Conservation (phyloP, 2,888 invertebrate species). For the Calephelis perditalis region DNA sequence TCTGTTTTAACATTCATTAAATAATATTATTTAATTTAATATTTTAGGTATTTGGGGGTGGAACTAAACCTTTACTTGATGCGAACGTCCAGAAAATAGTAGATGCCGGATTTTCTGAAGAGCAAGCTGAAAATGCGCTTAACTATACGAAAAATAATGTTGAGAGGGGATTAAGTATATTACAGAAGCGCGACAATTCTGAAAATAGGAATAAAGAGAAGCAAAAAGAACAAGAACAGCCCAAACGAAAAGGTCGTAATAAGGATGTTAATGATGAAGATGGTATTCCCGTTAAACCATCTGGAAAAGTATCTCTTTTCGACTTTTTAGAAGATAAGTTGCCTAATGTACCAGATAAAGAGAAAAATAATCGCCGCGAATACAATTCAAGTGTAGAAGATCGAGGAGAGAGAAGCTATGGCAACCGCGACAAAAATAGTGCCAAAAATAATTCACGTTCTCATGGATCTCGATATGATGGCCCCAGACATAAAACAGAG, state of each 20-base stretch:
- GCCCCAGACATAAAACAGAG: slow-evolving; percentile 48
- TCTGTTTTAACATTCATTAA: no score
- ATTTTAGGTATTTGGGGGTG: slow-evolving; percentile 79
- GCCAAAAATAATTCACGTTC: slow-evolving; percentile 51
- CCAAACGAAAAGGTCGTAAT: slow-evolving; percentile 68
- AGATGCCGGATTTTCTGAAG: slow-evolving; percentile 87
- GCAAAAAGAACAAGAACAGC: slow-evolving; percentile 58
- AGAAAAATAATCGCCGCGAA: slow-evolving; percentile 51
- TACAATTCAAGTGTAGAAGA: slow-evolving; percentile 47
- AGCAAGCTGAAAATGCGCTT: slow-evolving; percentile 86
- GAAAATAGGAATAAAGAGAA: slow-evolving; percentile 66
- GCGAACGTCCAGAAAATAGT: slow-evolving; percentile 88
- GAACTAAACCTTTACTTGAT: slow-evolving; percentile 82
- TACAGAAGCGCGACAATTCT: slow-evolving; percentile 78
- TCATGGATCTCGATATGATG: slow-evolving; percentile 55
- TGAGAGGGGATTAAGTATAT: slow-evolving; percentile 82
- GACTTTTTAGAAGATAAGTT: slow-evolving; percentile 90
- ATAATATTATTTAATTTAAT: neutral
- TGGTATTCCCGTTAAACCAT: slow-evolving; percentile 82
- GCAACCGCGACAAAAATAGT: slow-evolving; percentile 53
- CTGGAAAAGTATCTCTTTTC: slow-evolving; percentile 88
- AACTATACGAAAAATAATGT: slow-evolving; percentile 85
- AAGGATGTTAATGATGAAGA: slow-evolving; percentile 74
- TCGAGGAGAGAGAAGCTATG: slow-evolving; percentile 50
- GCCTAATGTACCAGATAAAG: slow-evolving; percentile 75